Evolutionary conservation across 2,888 invertebrate genomes (phyloP), one percentile per base, ranked within the genome.

Genomic region (Eremobia ochroleuca): DNA sequence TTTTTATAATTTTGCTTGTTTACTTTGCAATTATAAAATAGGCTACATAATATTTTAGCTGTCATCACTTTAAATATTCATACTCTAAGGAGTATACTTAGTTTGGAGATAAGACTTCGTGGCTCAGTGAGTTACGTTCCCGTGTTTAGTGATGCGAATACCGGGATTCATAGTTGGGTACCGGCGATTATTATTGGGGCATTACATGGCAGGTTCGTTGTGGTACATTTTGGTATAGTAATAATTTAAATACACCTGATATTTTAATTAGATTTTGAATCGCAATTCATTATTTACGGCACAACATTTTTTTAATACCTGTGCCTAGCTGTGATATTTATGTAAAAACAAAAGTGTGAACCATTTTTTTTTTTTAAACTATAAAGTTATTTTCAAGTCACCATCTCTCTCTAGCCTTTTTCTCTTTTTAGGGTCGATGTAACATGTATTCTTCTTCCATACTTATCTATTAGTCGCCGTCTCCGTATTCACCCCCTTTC

Each of bases 91-190:
- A 40, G n/a, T 40, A 66, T 73, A 77, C 72, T 83, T 77, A 81
- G 81, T 83, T 74, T 28, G 59, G n/a, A 87, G 87, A 87, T 87
- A 87, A 87, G 78, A 84, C 79, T 83, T 79, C 85, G 86, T 77
- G 62, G 86, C 78, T 79, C 79, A 85, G 76, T 87, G 86, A 87
- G 78, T 87, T 84, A 87, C 83, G 82, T 77, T 43, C 81, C 59
- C 46, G 77, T 79, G 84, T 79, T 84, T 74, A 81, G 75, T 86
- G 84, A 86, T 77, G 82, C 75, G 77, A 70, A 87, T 67, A 69
- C 74, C 65, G 79, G 79, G 85, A 71, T 69, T 79, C 71, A 58
- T 66, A 75, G 85, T 82, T 76, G 40, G 73, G 46, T 71, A 28
- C 66, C 49, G 61, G 68, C 55, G 52, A 69, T 72, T 83, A 85